Percentiles rank a stretch among this genome's conserved stretches.
Conservation (phyloP, 2,113 vertebrate species). For the Neolamprologus devosi region DNA sequence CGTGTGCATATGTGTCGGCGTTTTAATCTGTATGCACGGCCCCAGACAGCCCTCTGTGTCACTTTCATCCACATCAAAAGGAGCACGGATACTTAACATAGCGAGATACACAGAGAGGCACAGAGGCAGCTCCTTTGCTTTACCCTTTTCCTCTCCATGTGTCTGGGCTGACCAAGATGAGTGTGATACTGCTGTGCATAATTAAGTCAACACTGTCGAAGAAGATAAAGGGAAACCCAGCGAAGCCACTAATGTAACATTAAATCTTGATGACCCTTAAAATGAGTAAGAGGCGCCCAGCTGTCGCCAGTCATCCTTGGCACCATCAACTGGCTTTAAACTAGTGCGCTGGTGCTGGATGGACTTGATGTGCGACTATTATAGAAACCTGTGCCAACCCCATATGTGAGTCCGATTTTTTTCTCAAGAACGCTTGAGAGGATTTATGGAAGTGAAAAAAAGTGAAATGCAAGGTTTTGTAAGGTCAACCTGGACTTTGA, state of each 20-base stretch:
- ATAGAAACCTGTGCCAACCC: neutral
- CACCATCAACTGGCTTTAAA: constrained; percentile 36
- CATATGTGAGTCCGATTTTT: neutral
- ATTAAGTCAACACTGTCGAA: constrained; percentile 60
- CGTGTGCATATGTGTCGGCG: neutral
- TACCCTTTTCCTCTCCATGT: neutral
- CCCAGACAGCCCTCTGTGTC: constrained; percentile 10
- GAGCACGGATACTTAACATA: neutral
- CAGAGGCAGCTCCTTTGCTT: neutral
- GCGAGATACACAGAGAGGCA: neutral
- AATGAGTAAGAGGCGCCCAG: constrained; percentile 56
- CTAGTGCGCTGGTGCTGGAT: neutral
- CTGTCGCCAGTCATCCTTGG: constrained; percentile 57
- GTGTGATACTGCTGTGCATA: constrained; percentile 39
- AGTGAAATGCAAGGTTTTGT: neutral
- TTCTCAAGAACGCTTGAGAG: neutral
- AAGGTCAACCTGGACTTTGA: constrained; percentile 15
- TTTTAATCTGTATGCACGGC: neutral
- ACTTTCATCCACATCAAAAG: constrained; percentile 54
- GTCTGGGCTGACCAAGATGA: constrained; percentile 21
- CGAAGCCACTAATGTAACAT: constrained; percentile 59
- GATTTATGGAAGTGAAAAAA: neutral
- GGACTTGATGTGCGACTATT: constrained; percentile 9
- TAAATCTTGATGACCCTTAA: constrained; percentile 68
- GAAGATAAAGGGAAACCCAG: constrained; percentile 51